phyloP scores from a whole-genome alignment of 2,888 invertebrate species.

The Caradrina kadenii region DNA sequence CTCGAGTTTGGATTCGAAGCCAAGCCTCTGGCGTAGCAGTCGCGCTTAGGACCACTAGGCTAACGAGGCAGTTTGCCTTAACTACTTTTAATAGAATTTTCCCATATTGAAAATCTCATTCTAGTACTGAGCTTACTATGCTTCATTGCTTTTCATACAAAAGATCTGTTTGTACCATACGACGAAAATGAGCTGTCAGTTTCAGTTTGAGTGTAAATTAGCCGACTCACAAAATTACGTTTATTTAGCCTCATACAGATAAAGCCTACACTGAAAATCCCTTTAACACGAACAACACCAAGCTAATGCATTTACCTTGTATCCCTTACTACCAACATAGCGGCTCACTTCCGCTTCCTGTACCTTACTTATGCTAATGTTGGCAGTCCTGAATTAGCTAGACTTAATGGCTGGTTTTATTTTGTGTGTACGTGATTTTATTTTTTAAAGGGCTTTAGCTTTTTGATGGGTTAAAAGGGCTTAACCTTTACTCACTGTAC shows the following conservation, averaged over 20 bases:
- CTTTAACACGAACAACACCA: conserved; percentile 31
- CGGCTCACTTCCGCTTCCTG: conserved; percentile 65
- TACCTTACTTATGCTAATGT: conserved; percentile 61
- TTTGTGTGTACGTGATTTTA: conserved; percentile 49
- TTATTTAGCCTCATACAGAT: not conserved
- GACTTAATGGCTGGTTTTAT: conserved; percentile 55
- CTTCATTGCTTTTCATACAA: too few relatives aligned
- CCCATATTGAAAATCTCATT: too few relatives aligned
- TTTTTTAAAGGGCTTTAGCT: not conserved
- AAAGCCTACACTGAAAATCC: conserved; percentile 42
- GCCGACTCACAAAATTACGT: too few relatives aligned
- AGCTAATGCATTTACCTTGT: conserved; percentile 66
- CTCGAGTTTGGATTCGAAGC: too few relatives aligned
- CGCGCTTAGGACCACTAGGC: too few relatives aligned
- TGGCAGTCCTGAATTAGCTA: conserved; percentile 56
- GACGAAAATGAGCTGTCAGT: too few relatives aligned
- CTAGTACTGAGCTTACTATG: too few relatives aligned
- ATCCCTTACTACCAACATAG: conserved; percentile 54
- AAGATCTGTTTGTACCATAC: too few relatives aligned
- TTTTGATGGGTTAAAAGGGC: not conserved
- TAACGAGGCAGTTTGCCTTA: too few relatives aligned
- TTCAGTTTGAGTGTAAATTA: too few relatives aligned
- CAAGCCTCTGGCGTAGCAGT: too few relatives aligned
- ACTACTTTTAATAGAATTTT: too few relatives aligned
- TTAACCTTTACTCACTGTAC: not conserved